phyloP scores from a whole-genome alignment of 1,140 invertebrate genomes.

The fruit fly (Drosophila melanogaster) region DNA sequence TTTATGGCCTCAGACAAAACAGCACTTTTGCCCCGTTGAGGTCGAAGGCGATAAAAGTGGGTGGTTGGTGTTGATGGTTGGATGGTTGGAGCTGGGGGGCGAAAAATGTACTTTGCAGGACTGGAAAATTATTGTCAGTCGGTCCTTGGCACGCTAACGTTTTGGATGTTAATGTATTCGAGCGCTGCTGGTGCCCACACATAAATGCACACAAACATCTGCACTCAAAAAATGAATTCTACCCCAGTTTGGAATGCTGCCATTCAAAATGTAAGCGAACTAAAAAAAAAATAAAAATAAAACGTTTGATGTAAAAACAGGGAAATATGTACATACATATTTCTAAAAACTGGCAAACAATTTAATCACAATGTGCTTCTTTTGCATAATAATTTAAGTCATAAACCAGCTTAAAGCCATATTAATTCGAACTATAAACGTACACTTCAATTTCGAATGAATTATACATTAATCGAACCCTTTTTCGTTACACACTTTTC shows the following conservation, averaged over 20 bases:
- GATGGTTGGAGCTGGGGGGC: not conserved
- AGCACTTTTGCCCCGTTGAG: not conserved
- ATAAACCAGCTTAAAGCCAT: no score
- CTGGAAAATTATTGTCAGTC: slow-evolving; percentile 55
- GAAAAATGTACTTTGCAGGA: slow-evolving; percentile 21
- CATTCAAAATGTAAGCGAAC: not conserved
- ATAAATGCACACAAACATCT: slow-evolving; percentile 12
- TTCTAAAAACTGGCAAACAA: not conserved
- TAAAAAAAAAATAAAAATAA: not conserved
- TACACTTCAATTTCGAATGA: no score
- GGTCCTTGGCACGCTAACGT: slow-evolving; percentile 60
- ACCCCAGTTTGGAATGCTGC: not conserved
- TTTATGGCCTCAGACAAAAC: slow-evolving; percentile 57
- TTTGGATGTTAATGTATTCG: slow-evolving; percentile 52
- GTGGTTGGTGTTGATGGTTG: slow-evolving; percentile 1
- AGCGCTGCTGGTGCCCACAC: slow-evolving; percentile 6
- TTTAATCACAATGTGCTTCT: no score
- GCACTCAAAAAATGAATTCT: not conserved
- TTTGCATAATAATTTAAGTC: no score
- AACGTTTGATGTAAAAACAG: not conserved
- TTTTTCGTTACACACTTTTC: no score
- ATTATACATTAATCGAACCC: no score
- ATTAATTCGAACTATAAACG: no score
- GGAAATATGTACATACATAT: no score
- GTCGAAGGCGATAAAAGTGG: not conserved